Base-by-base conservation (phyloP, 2,888 invertebrate genomes). In the Thyatira batis region DNA sequence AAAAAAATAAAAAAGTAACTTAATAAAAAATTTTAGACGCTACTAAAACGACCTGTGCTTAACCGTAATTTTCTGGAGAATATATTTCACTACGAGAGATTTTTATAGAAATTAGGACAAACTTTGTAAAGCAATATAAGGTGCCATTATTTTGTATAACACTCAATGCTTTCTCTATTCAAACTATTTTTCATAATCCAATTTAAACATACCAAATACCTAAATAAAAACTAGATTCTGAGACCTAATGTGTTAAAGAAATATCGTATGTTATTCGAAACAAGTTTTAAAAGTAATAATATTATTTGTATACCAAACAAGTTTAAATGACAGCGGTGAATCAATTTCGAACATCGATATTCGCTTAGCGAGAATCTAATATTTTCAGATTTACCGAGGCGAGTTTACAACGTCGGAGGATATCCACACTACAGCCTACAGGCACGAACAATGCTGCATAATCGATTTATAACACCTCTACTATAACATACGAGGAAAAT, bases 401-500 rank as follows among this genome's bases (percentile, higher is more conserved):
- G 39, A 1, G 2, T 13, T 6, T 39, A 39, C 13, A 2, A 17
- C 39, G 8, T 39, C 17, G 13, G 17, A 39, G 39, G 39, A 39
- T 39, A 8, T 39, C 39, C 39, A 39, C 39, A 17, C 17, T 33
- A n/a, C 17, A 39, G 39, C 39, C 39, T 39, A 17, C 13, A 17
- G 39, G 17, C 33, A 33, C 33, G 13, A 49, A 56, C 56, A 54
- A 50, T 33, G 56, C 53, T 49, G 28, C 50, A 49, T 55, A 53
- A 58, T 58, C 57, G 55, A 61, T 17, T 17, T 17, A 6, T 39
- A 33, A 39, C 8, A 39, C 39, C 17, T 17, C 8, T 17, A 17
- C n/a, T n/a, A n/a, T n/a, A n/a, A n/a, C n/a, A n/a, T n/a, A n/a
- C n/a, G n/a, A n/a, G n/a, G n/a, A n/a, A n/a, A n/a, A n/a, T n/a